Percentiles rank a stretch among this genome's conserved stretches.
Evolutionary conservation across 2,797 vertebrate species (phyloP).

Genomic region (Semotilus atromaculatus): DNA sequence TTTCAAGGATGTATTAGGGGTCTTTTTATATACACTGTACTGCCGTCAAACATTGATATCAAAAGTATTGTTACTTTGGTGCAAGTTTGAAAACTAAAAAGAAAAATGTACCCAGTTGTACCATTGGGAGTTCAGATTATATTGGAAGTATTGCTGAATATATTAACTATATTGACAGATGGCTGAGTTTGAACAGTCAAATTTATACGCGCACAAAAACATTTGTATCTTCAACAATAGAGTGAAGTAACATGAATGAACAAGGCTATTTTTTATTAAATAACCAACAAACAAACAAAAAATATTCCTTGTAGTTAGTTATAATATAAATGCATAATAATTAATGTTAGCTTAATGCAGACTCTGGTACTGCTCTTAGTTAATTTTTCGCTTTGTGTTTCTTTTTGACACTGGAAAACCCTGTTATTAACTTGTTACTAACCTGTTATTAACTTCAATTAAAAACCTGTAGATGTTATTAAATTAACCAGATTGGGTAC

Average conservation of each 20-base stretch:
- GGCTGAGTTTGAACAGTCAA: not conserved
- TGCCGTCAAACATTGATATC: not conserved
- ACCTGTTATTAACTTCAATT: not conserved
- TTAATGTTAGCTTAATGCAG: not conserved
- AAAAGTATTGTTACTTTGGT: not conserved
- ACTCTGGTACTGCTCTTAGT: not conserved
- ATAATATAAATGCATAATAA: not conserved
- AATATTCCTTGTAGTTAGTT: not conserved
- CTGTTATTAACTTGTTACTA: not conserved
- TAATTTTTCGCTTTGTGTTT: fast-evolving
- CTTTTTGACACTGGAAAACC: not conserved
- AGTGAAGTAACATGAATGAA: not conserved
- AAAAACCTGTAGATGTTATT: not conserved
- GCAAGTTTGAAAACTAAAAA: not conserved
- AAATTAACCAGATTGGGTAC: too few species aligned
- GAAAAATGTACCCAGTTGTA: not conserved
- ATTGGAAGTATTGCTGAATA: too few species aligned
- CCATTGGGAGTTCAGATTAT: not conserved
- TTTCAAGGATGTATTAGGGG: not conserved
- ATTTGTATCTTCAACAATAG: not conserved
- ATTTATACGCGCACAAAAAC: not conserved
- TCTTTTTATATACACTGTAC: not conserved
- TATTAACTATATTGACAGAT: not conserved
- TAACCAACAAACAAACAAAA: not conserved
- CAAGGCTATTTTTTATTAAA: not conserved